Base-by-base conservation (phyloP, 1,140 invertebrate species). In the Sinonovacula constricta region DNA sequence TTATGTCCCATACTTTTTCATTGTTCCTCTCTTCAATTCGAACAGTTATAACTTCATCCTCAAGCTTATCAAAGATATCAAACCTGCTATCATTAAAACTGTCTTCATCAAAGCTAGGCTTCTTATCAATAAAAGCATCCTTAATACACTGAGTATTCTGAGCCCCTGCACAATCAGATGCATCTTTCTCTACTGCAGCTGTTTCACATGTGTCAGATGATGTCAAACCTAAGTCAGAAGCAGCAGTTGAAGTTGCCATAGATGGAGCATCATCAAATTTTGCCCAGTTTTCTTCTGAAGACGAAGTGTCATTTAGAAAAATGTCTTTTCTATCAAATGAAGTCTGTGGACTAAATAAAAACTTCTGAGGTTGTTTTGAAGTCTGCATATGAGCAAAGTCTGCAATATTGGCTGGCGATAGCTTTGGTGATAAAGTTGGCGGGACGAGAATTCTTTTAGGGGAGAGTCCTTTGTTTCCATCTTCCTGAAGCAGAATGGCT, bases 381-480 rank as follows among this genome's bases (percentile, higher is more conserved):
- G 49, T 22, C 5, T 68, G 65, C 2, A 26, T 54, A 39, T 51
- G 18, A 36, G 60, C n/a, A 36, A 34, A 39, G 28, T 45, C 76
- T 26, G 49, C 67, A 3, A 69, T 79, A 18, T 63, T 53, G 26
- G 81, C 71, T 49, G 81, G 81, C 36, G 86, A 86, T 7, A 79
- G 49, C 2, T 84, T 79, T 31, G 86, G 88, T 7, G 87, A 86
- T 1, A 87, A 72, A 10, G 81, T 84, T n/a, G 88, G 87, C 24
- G 88, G 88, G 18, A 90, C 83, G 7, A 90, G 76, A 24, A 90
- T 83, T 30, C 87, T 51, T 39, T 86, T 84, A 0, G 88, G 88
- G 1, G 88, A 90, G 10, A 75, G 33, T 10, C 80, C 82, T 26
- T 84, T 67, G 24, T 67, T 75, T 12, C 82, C 83, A 70, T 83